A percentile compares a stretch with the other conserved stretches of the same genome.
phyloP scores from a whole-genome alignment of 2,888 invertebrate species.

The Caenorhabditis parvicauda region DNA sequence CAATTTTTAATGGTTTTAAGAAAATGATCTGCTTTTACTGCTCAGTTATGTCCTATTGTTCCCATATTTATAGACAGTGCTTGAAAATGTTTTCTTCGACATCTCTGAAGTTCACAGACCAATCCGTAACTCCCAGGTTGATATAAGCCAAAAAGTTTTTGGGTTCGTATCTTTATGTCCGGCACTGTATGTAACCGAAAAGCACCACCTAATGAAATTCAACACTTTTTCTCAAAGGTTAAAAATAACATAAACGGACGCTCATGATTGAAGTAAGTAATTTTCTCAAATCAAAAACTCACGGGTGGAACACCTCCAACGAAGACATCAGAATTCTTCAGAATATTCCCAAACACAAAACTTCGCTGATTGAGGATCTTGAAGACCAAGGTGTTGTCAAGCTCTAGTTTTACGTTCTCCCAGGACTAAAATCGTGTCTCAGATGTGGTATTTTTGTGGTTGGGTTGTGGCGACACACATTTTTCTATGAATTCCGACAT shows the following conservation, averaged over 20 bases:
- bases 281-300: conserved; percentile 2
- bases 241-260: background rate
- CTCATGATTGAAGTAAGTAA: no score
- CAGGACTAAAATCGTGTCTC: conserved; percentile 50
- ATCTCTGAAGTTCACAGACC: no score
- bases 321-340: conserved; percentile 86
- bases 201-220: background rate
- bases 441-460: background rate
- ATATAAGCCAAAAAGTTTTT: no score
- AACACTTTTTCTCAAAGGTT: background rate
- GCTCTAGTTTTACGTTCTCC: conserved; percentile 61
- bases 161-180: no score
- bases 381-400: conserved; percentile 56
- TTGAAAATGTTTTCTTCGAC: no score
- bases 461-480: background rate
- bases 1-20: no score
- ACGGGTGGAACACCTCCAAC: conserved; percentile 88
- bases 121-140: no score
- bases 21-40: no score
- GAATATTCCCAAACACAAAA: conserved; percentile 81
- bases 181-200: background rate
- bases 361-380: conserved; percentile 77
- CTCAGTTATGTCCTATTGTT: no score
- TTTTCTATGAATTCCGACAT: background rate
- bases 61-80: no score